Evolutionary conservation across 2,888 invertebrate genomes (phyloP).

Genomic region (Meiosimyza platycephala): DNA sequence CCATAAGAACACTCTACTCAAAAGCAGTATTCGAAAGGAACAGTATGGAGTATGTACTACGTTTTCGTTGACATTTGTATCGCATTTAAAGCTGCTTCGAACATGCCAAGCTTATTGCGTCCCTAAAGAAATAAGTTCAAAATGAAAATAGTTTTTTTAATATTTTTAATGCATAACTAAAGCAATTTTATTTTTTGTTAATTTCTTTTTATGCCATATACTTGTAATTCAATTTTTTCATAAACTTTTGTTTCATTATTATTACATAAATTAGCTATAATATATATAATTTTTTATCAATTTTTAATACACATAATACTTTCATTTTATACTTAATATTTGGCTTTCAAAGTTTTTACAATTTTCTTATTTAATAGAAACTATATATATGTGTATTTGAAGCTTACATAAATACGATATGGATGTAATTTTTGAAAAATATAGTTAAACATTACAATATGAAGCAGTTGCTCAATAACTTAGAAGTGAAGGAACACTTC

Average conservation of each 20-base stretch:
- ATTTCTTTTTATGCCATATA: constrained; percentile 36
- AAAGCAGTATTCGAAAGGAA: too few species aligned
- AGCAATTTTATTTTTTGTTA: constrained; percentile 42
- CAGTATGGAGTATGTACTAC: too few species aligned
- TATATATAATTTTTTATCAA: constrained; percentile 12
- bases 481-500: too few species aligned
- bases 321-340: constrained; percentile 25
- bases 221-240: constrained; percentile 46
- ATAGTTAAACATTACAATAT: too few species aligned
- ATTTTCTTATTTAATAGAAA: background rate
- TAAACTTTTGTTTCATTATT: constrained; percentile 46
- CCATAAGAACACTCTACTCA: too few species aligned
- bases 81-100: too few species aligned
- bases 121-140: background rate
- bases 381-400: too few species aligned
- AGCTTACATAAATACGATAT: too few species aligned
- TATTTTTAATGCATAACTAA: constrained; percentile 36
- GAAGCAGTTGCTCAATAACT: too few species aligned
- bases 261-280: constrained; percentile 45
- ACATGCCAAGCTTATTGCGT: background rate
- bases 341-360: constrained; percentile 10
- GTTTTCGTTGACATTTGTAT: too few species aligned
- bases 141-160: background rate
- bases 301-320: constrained; percentile 18
- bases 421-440: too few species aligned